Percentiles rank a stretch among this genome's conserved stretches.
Evolutionary conservation across 2,797 vertebrate genomes (phyloP).

Genomic region (Crypturellus tataupa): DNA sequence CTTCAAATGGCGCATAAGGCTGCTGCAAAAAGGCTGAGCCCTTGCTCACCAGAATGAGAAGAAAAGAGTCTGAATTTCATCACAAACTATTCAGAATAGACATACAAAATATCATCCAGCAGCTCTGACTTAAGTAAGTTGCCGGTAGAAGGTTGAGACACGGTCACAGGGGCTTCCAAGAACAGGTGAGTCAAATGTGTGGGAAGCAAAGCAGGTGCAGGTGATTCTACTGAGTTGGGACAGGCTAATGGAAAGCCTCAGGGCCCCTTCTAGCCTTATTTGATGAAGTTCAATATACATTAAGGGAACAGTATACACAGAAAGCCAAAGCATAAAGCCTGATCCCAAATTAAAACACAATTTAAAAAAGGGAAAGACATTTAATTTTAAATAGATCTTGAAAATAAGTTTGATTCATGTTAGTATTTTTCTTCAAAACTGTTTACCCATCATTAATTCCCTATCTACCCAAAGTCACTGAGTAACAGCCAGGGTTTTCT

Average conservation of each 20-base stretch:
- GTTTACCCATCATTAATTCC: not conserved
- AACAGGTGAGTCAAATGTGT: conserved; percentile 1
- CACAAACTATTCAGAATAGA: not conserved
- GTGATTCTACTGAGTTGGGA: not conserved
- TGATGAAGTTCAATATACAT: not conserved
- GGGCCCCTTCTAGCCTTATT: not conserved
- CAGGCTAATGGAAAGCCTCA: not conserved
- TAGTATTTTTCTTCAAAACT: not conserved
- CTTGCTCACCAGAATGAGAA: not conserved
- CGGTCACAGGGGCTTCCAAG: not conserved
- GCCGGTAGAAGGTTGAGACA: not conserved
- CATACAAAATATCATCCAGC: not conserved
- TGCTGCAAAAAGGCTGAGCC: not conserved
- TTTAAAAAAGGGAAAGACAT: not conserved
- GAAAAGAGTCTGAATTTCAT: not conserved
- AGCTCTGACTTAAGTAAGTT: conserved; percentile 8
- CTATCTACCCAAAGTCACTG: not conserved
- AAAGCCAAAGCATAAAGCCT: not conserved
- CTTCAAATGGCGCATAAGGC: not conserved
- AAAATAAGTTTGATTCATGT: not conserved
- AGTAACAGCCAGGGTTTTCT: not conserved
- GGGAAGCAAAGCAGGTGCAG: conserved; percentile 22
- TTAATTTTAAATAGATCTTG: not conserved
- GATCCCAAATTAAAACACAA: not conserved
- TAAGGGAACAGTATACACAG: not conserved